A percentile compares a stretch with the other conserved stretches of the same genome.
Evolutionary conservation across 1,140 invertebrate genomes (phyloP).

Genomic region (Cecropterus lyciades): DNA sequence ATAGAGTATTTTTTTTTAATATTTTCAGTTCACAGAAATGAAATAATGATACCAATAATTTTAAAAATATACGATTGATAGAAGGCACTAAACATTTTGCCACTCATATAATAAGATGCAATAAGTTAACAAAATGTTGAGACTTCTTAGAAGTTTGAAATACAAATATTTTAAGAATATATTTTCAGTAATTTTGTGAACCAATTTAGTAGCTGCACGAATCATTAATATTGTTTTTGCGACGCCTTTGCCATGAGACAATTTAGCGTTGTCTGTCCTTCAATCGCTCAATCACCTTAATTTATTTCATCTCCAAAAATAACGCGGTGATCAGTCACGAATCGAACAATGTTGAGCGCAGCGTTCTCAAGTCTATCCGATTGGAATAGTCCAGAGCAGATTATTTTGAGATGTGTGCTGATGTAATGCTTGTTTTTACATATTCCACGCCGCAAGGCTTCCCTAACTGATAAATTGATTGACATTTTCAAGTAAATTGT

Average conservation of each 20-base stretch:
- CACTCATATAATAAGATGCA: too few relatives aligned
- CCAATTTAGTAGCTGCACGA: background rate
- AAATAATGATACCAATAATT: too few relatives aligned
- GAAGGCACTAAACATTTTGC: too few relatives aligned
- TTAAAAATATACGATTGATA: too few relatives aligned
- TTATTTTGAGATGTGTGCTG: conserved; percentile 32
- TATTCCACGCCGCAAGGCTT: conserved; percentile 10
- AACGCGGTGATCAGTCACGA: conserved; percentile 26
- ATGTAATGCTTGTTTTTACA: conserved; percentile 33
- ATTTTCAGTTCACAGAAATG: too few relatives aligned
- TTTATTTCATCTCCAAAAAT: conserved; percentile 34
- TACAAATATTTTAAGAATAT: too few relatives aligned
- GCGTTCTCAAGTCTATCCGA: conserved; percentile 15
- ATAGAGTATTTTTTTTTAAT: too few relatives aligned
- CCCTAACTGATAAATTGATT: conserved; percentile 5
- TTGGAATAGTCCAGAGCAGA: conserved; percentile 27
- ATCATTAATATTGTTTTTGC: background rate
- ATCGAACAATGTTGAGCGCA: conserved; percentile 29
- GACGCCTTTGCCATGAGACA: background rate
- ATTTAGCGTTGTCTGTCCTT: conserved; percentile 18
- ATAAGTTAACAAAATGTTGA: too few relatives aligned
- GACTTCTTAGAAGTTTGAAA: too few relatives aligned
- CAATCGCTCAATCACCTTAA: conserved; percentile 29
- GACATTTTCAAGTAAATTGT: background rate
- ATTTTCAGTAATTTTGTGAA: too few relatives aligned